These are phyloP conservation scores for Andricus curvator DNA, from an alignment of 2,888 invertebrate genomes.

Conservation along the genomic window DNA sequence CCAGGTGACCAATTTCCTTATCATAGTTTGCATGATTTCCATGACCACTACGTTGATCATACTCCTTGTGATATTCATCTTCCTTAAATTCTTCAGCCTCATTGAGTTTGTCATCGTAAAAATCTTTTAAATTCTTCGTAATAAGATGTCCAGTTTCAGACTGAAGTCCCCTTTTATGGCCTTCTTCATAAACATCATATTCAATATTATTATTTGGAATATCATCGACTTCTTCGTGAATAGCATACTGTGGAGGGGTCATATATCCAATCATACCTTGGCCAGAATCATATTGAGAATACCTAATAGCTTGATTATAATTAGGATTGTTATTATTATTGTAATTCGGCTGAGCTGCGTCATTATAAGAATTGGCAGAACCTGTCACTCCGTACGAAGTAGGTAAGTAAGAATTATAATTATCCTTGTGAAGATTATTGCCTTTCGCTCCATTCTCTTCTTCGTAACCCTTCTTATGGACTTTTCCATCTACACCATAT, in stretches of 20 bases:
- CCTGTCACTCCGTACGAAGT: slow-evolving; percentile 5
- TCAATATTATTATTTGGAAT: slow-evolving; percentile 51
- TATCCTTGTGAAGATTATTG: slow-evolving; percentile 38
- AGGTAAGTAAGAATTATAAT: slow-evolving; percentile 32
- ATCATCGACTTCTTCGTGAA: slow-evolving; percentile 61
- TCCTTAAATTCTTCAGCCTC: slow-evolving; percentile 62
- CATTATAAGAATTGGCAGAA: slow-evolving; percentile 16
- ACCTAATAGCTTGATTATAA: neutral
- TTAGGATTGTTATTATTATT: slow-evolving; percentile 21
- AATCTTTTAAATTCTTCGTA: slow-evolving; percentile 65
- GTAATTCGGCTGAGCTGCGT: slow-evolving; percentile 17
- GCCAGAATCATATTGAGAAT: slow-evolving; percentile 34
- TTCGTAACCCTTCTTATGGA: neutral
- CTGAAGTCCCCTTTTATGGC: slow-evolving; percentile 63
- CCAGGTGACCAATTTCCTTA: slow-evolving; percentile 58
- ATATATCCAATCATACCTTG: slow-evolving; percentile 45
- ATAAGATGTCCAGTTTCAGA: slow-evolving; percentile 65
- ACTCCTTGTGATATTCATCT: slow-evolving; percentile 59
- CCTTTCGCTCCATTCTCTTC: slow-evolving; percentile 17
- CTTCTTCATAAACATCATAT: slow-evolving; percentile 60
- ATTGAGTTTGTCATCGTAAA: slow-evolving; percentile 68
- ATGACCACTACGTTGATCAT: slow-evolving; percentile 53
- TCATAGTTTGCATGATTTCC: slow-evolving; percentile 56
- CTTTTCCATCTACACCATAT: neutral
- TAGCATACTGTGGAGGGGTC: slow-evolving; percentile 66